These are phyloP conservation scores for Drosophila insularis DNA, from an alignment of 1,140 invertebrate species.

Conservation along the genomic window DNA sequence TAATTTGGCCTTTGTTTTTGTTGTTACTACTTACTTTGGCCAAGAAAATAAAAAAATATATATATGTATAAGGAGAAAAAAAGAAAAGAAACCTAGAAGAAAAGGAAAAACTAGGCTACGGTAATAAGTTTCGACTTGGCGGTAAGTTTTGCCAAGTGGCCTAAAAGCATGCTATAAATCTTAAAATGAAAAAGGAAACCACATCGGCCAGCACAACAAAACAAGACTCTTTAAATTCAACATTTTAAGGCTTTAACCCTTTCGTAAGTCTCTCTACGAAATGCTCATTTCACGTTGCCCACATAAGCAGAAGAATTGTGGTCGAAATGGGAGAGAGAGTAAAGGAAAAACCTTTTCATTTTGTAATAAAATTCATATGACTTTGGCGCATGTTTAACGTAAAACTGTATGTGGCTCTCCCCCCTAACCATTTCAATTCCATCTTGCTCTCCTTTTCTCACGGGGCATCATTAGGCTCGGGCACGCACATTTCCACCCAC, in stretches of 20 bases:
- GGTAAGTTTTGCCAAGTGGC: slow-evolving; percentile 47
- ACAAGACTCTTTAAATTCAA: slow-evolving; percentile 8
- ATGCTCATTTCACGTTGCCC: not conserved
- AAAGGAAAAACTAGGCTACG: slow-evolving; percentile 55
- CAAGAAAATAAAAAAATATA: no score
- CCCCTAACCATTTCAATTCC: not conserved
- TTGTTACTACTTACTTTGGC: not conserved
- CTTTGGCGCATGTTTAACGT: slow-evolving; percentile 75
- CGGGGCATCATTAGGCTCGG: slow-evolving; percentile 69
- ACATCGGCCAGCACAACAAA: slow-evolving; percentile 1
- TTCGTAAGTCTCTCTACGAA: not conserved
- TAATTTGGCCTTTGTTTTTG: slow-evolving; percentile 66
- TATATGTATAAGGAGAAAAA: not conserved
- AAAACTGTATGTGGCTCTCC: slow-evolving; percentile 39
- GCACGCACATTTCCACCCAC: slow-evolving; percentile 61
- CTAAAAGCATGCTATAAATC: slow-evolving; percentile 59
- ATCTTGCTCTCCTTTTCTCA: not conserved
- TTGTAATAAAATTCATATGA: slow-evolving; percentile 80
- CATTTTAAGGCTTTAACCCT: slow-evolving; percentile 10
- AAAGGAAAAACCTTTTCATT: slow-evolving; percentile 62
- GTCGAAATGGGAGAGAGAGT: not conserved
- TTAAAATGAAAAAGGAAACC: slow-evolving; percentile 31
- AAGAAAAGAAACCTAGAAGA: not conserved
- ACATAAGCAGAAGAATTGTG: not conserved
- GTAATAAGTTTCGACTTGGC: slow-evolving; percentile 61